Conservation (phyloP, 2,113 vertebrate species). For the Tor tambroides region DNA sequence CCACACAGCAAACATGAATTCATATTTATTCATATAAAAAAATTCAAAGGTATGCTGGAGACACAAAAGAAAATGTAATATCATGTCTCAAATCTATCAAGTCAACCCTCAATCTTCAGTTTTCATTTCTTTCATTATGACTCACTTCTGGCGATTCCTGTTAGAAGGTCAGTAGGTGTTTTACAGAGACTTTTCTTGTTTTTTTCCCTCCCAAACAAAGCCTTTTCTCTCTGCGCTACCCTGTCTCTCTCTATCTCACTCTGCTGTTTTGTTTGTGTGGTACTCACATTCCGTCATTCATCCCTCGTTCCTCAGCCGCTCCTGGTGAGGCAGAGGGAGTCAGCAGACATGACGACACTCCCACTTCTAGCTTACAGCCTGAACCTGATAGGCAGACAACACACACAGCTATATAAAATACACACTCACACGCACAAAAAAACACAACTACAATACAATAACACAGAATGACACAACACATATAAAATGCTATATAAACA, state of each 20-base stretch:
- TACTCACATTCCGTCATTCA: constrained; percentile 72
- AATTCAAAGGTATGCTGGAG: not conserved
- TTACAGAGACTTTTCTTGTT: not conserved
- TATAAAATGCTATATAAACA: not conserved
- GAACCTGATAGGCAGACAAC: constrained; percentile 43
- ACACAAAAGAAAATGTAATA: not conserved
- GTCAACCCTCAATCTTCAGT: not conserved
- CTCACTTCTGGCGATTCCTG: not conserved
- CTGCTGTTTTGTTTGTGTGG: not conserved
- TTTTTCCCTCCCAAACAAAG: not conserved
- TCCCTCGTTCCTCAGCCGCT: constrained; percentile 68
- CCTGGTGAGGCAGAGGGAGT: constrained; percentile 77
- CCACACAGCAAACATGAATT: constrained; percentile 31
- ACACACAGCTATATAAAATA: not conserved
- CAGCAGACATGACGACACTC: constrained; percentile 76
- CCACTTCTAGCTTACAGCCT: constrained; percentile 70
- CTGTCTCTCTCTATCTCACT: not conserved
- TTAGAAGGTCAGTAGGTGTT: not conserved
- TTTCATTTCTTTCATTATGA: not conserved
- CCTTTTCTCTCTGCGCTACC: not conserved
- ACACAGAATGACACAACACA: not conserved
- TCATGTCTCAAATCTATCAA: not conserved
- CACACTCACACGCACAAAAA: not conserved
- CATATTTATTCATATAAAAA: not conserved
- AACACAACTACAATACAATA: not conserved